Conservation (phyloP, 2,113 vertebrate genomes). For the Nyctibius bracteatus region DNA sequence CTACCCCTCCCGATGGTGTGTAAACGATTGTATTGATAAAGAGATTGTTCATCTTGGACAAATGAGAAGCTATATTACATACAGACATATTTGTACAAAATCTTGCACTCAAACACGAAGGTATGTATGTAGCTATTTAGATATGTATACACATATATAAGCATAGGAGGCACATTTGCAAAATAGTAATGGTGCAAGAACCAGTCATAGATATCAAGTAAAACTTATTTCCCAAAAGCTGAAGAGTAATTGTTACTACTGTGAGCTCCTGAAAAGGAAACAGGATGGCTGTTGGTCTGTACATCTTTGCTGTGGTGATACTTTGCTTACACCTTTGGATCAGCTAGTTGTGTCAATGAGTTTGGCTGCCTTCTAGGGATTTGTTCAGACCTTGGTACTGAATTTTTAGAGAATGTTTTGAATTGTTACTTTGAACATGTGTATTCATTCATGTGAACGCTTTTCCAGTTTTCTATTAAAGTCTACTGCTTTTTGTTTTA, state of each 20-base stretch:
- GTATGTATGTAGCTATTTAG: not conserved
- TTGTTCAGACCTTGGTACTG: not conserved
- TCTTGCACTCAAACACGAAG: not conserved
- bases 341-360: not conserved
- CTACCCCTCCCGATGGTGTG: not conserved
- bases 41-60: not conserved
- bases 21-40: not conserved
- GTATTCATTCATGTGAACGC: fast-evolving
- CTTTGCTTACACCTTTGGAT: not conserved
- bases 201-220: not conserved
- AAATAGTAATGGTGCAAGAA: not conserved
- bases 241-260: not conserved
- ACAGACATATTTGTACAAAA: too few species aligned
- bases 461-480: not conserved
- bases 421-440: not conserved
- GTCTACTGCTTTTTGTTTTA: not conserved
- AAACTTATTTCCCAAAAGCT: not conserved
- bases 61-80: not conserved
- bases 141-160: not conserved
- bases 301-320: not conserved
- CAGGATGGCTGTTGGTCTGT: not conserved
- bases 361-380: not conserved
- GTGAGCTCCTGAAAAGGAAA: not conserved
- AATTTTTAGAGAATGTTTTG: not conserved
- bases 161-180: not conserved